These are phyloP conservation scores for Erebia aethiops DNA, from an alignment of 2,888 invertebrate genomes.

Conservation along the genomic window DNA sequence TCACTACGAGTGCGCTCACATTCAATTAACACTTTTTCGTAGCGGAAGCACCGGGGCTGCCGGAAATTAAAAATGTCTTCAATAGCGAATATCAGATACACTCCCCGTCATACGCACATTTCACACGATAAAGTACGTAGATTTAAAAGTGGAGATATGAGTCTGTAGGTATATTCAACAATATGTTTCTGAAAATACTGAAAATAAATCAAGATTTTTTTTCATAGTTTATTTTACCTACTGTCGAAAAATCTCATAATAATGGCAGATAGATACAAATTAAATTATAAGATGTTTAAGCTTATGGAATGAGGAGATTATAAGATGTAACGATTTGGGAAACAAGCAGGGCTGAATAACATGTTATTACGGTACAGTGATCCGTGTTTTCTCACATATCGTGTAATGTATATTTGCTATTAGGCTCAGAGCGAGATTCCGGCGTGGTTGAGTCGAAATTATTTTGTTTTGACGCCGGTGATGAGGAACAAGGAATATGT, in stretches of 20 bases:
- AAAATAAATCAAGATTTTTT: no score
- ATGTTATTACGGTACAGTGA: conserved; percentile 63
- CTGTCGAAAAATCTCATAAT: no score
- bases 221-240: no score
- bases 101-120: conserved; percentile 12
- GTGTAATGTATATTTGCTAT: conserved; percentile 64
- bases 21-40: conserved; percentile 78
- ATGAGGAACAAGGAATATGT: conserved; percentile 41
- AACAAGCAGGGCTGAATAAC: conserved; percentile 53
- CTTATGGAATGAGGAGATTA: background rate
- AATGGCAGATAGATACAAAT: background rate
- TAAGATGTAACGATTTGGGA: background rate
- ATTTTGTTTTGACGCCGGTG: conserved; percentile 68
- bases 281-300: no score
- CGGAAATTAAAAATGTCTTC: conserved; percentile 79
- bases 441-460: conserved; percentile 61
- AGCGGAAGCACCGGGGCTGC: conserved; percentile 64
- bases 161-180: no score
- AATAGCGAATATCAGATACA: conserved; percentile 45
- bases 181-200: no score
- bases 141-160: no score
- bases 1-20: conserved; percentile 53
- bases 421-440: conserved; percentile 49
- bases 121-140: background rate
- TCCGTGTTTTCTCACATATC: conserved; percentile 68